Percentiles rank a stretch among this genome's conserved stretches.
Conservation (phyloP, 37 sponge, comb jelly and placozoan genomes). For the Diacarnus erythraeanus region DNA sequence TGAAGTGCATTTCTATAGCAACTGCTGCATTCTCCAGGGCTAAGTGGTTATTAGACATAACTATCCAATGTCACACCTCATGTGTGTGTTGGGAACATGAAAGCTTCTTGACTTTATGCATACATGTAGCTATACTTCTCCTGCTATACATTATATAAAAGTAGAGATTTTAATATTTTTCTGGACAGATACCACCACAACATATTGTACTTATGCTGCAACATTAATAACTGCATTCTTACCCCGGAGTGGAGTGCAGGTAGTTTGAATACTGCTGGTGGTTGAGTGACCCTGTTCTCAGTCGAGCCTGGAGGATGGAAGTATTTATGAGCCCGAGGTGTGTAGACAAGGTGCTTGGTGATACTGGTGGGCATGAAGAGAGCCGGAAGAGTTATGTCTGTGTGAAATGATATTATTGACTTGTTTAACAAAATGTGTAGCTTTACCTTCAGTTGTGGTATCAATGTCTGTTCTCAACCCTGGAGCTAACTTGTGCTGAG, state of each 20-base stretch:
- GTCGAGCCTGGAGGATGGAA: slow-evolving; percentile 82
- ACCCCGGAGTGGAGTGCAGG: slow-evolving; percentile 37
- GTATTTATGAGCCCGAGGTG: slow-evolving; percentile 79
- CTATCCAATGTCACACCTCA: too few relatives aligned
- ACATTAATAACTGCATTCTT: too few relatives aligned
- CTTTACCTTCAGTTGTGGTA: slow-evolving; percentile 54
- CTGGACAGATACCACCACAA: neutral
- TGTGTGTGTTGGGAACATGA: neutral
- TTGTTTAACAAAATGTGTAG: neutral
- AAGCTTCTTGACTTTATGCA: neutral
- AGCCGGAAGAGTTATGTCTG: slow-evolving; percentile 78
- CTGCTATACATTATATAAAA: slow-evolving; percentile 1
- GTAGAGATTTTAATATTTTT: slow-evolving; percentile 6
- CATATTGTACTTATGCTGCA: too few relatives aligned
- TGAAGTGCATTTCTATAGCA: too few relatives aligned
- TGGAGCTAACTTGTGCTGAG: slow-evolving; percentile 64
- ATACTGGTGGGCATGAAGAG: slow-evolving; percentile 79
- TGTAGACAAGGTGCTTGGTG: slow-evolving; percentile 54
- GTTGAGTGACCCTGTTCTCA: slow-evolving; percentile 60
- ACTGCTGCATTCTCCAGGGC: too few relatives aligned
- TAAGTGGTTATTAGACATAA: too few relatives aligned
- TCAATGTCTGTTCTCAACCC: slow-evolving; percentile 9
- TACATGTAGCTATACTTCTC: neutral
- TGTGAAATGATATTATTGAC: neutral
- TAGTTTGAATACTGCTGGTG: slow-evolving; percentile 73